Base-by-base conservation (phyloP, 2,888 invertebrate species). In the Hyposoter didymator region DNA sequence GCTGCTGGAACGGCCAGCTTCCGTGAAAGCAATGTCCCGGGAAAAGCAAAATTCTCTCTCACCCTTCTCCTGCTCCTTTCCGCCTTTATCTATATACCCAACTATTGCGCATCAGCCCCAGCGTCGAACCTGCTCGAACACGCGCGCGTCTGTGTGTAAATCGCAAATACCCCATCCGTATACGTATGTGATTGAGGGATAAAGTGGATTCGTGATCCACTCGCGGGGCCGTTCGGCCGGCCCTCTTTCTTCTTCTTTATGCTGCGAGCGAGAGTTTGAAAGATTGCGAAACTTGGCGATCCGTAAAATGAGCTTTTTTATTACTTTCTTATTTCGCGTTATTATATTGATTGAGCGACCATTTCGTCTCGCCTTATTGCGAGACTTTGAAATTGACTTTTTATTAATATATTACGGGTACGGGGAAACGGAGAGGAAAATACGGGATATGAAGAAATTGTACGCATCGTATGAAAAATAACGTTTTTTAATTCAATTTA, bases 1-100 rank as follows among this genome's bases (percentile, higher is more conserved):
- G 4, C 35, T 35, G 35, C 8, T 19, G 69, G 69, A 49, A 22
- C 67, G 47, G 39, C 49, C 80, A 80, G 82, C 72, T 55, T 78
- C 82, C 72, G 78, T 14, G 39, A 67, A 67, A 76, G 49, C 76
- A 76, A 76, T 49, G 76, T 76, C 76, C 76, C 76, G 66, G 76
- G 76, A 39, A 76, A 67, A 76, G 76, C 76, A 67, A 76, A 66
- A 67, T 39, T 76, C 39, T 39, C 39, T 76, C 39, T 39, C 39
- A 19, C 76, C 76, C 75, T 66, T n/a, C 64, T 75, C 64, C 39
- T 72, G 28, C 72, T 49, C 72, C 70, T 69, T 55, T 6, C 32
- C n/a, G n/a, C n/a, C n/a, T n/a, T n/a, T n/a, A n/a, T n/a, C n/a
- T n/a, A n/a, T 75, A 75, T 52, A 64, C 62, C 62, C 74, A 28